phyloP scores from a whole-genome alignment of 2,113 vertebrate species.

The Aleadryas rufinucha region DNA sequence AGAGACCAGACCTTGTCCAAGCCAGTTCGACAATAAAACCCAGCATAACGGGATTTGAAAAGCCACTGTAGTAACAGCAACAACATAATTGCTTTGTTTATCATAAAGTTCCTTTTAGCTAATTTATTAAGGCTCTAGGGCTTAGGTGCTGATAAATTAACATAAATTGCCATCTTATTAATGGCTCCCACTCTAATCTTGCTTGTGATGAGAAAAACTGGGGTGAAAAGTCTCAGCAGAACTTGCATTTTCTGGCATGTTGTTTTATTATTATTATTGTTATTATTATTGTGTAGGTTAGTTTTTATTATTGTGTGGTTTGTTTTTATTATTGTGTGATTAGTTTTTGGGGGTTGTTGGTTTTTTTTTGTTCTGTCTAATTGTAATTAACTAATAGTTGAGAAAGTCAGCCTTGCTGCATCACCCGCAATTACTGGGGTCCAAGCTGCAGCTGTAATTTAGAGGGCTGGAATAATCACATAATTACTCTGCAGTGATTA shows the following conservation, averaged over 20 bases:
- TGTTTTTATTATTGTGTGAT: neutral
- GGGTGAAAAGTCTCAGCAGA: neutral
- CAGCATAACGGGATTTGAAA: neutral
- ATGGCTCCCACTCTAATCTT: neutral
- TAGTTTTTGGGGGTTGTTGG: neutral
- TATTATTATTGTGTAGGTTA: neutral
- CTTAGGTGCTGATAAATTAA: conserved; percentile 29
- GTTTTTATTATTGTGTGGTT: neutral
- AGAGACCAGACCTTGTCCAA: neutral
- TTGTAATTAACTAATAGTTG: conserved; percentile 41
- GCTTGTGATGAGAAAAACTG: neutral
- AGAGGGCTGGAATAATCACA: conserved; percentile 61
- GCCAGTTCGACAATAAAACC: neutral
- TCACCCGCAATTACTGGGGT: conserved; percentile 51
- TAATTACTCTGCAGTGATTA: conserved; percentile 62
- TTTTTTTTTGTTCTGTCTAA: neutral
- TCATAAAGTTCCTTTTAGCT: conserved; percentile 9
- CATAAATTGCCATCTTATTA: conserved; percentile 40
- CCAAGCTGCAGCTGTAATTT: conserved; percentile 53
- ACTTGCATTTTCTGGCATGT: neutral
- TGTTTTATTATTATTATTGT: neutral
- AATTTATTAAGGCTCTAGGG: conserved; percentile 2
- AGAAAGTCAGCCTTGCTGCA: conserved; percentile 5
- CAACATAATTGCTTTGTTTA: conserved; percentile 5
- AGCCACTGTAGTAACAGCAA: neutral